Evolutionary conservation across 2,113 vertebrate genomes (phyloP), one percentile per base, ranked within the genome.

Genomic region (Trachemys scripta): DNA sequence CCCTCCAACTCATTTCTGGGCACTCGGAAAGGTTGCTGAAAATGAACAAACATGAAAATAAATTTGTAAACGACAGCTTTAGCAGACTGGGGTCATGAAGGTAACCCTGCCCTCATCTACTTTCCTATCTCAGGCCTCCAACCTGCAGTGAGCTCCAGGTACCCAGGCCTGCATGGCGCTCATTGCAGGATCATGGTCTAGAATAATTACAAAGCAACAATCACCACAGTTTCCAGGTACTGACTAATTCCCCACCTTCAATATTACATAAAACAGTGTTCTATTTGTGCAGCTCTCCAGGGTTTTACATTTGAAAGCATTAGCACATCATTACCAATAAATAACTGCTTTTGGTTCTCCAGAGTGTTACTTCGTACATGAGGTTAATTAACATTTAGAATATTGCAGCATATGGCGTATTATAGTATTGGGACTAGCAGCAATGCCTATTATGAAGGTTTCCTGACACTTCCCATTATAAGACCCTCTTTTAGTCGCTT

Each of bases 371-470:
- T 45, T 16, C 49, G 13, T 57, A 25, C 75, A 8, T 29, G 50
- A 62, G 80, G 89, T 93, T 81, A 87, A 91, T 91, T 79, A 27
- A 54, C 51, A 22, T 56, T 84, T n/a, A 31, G 35, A 78, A n/a
- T n/a, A 81, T 8, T 2, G 83, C 80, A 29, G 50, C 59, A 1
- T 6, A 3, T 1, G 20, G 59, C 29, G 78, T 62, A 4, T 8
- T 5, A 59, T 22, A 76, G 86, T 38, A 38, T 72, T n/a, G 38
- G 81, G 53, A 51, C 72, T 29, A 3, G 80, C 69, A 20, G 20
- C 22, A 53, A 31, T 2, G 3, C 69, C 20, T 3, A 1, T 10
- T 45, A 69, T 35, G 4, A 47, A 79, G 0, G 0, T 31, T 5
- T 6, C 1, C 80, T 51, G 47, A 8, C 38, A 0, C 38, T 19